Percentiles rank a stretch among this genome's conserved stretches.
Conservation (phyloP, 37 sponge, comb jelly and placozoan species). For the Cliona cf. orientalis region DNA sequence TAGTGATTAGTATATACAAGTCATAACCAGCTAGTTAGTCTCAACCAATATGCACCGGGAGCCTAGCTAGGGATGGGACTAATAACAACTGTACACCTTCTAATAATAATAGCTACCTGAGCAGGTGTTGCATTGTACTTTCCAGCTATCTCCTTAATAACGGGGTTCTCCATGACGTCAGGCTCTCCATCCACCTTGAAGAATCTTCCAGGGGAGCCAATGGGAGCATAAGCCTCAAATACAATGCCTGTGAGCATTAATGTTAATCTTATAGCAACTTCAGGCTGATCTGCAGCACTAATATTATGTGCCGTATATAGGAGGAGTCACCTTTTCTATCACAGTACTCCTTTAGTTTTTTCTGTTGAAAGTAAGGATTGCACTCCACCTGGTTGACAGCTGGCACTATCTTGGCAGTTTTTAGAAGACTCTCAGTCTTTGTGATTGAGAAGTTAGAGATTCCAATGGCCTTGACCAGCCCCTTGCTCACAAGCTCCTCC, state of each 20-base stretch:
- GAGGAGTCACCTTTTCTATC: slow-evolving; percentile 82
- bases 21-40: no score
- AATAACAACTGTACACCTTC: no score
- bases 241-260: slow-evolving; percentile 75
- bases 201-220: slow-evolving; percentile 73
- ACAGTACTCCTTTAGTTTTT: slow-evolving; percentile 80
- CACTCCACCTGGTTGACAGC: slow-evolving; percentile 93
- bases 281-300: no score
- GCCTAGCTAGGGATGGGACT: neutral
- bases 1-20: neutral
- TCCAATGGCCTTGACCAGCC: slow-evolving; percentile 77
- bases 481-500: slow-evolving; percentile 70
- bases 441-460: slow-evolving; percentile 92
- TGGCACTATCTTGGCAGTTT: slow-evolving; percentile 84
- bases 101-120: slow-evolving; percentile 45
- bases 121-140: slow-evolving; percentile 73
- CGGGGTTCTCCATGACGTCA: slow-evolving; percentile 67
- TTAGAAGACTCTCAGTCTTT: slow-evolving; percentile 69
- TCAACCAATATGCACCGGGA: neutral
- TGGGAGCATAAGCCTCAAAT: slow-evolving; percentile 82
- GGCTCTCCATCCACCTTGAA: slow-evolving; percentile 32
- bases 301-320: no score
- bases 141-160: slow-evolving; percentile 61
- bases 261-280: no score
- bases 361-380: slow-evolving; percentile 88